Evolutionary conservation across 2,797 vertebrate species (phyloP), one percentile per base, ranked within the genome.

Genomic region (Syncerus caffer): DNA sequence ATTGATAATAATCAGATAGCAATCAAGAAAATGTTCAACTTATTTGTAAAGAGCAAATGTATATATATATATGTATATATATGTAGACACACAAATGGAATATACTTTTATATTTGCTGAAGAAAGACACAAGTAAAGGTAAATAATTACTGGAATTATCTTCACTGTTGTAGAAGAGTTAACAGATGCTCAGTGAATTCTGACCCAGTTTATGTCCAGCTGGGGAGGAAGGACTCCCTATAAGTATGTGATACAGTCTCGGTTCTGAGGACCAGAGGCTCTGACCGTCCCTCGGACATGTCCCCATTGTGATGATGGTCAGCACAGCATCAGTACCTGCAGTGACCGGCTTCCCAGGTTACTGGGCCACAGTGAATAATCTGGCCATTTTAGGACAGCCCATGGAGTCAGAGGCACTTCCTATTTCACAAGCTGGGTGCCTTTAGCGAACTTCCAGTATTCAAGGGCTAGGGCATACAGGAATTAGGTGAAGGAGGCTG

Each of bases 1-100:
- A 58, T 60, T 78, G 51, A 53, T 60, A 90, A 78, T 4, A 82
- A 76, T 62, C 51, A 76, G 6, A 53, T n/a, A 4, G 6, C 9
- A 87, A 47, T 92, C 25, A 74, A 89, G 95, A 96, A 89, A 67
- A 71, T 60, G 21, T 25, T 96, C 83, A 95, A 19, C 31, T 84
- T 76, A 85, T 67, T 84, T 90, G 84, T 45, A 95, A 90, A 96
- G 7, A n/a, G 80, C 67, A 25, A 79, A 25, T 74, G 13, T 7
- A 13, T 71, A 34, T 21, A 5, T 67, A 17, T 34, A 9, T 62
- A 4, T 64, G 5, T 19, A 11, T 55, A 38, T 6, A 60, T 4
- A 45, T 13, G 11, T 25, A 74, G 0, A 89, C 23, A 57, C 27
- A 79, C 12, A 90, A 89, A 84, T 88, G 25, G 62, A 86, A 76